These are phyloP conservation scores for Bombylius major DNA, from an alignment of 2,888 invertebrate species.

Conservation along the genomic window DNA sequence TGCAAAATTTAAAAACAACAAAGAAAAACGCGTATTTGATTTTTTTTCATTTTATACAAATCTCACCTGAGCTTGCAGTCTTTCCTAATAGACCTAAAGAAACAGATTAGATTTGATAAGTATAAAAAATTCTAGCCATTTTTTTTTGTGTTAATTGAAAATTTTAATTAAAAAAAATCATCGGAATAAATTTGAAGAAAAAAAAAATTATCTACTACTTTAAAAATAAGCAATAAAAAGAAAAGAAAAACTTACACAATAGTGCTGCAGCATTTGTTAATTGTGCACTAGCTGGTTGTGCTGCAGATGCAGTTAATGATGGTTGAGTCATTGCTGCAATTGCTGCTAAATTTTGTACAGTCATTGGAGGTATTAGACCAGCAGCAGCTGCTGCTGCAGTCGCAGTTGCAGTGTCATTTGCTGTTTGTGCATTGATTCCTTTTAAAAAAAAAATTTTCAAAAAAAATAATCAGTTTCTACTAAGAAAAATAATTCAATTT, in stretches of 20 bases:
- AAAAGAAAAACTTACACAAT: constrained; percentile 28
- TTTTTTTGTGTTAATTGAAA: neutral
- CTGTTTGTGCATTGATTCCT: constrained; percentile 32
- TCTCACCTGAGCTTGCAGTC: constrained; percentile 34
- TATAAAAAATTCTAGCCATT: neutral
- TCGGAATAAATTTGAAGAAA: too few species aligned
- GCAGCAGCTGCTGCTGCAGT: constrained; percentile 34
- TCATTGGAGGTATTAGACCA: constrained; percentile 59
- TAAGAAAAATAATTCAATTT: neutral
- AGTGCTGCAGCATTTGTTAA: constrained; percentile 35
- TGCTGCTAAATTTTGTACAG: constrained; percentile 84
- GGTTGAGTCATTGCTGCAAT: constrained; percentile 50
- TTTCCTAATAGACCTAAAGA: constrained; percentile 35
- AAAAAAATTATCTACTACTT: too few species aligned
- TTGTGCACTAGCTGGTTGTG: constrained; percentile 31
- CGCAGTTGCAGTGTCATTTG: constrained; percentile 24
- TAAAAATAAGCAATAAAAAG: too few species aligned
- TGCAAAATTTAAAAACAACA: neutral
- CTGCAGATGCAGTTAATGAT: constrained; percentile 33
- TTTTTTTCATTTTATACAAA: neutral
- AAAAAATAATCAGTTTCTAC: neutral
- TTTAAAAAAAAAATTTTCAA: neutral
- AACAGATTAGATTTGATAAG: constrained; percentile 5
- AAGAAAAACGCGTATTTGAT: too few species aligned
- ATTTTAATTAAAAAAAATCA: too few species aligned